These are phyloP conservation scores for Chalcis sispes DNA, from an alignment of 2,888 invertebrate genomes.

Conservation along the genomic window DNA sequence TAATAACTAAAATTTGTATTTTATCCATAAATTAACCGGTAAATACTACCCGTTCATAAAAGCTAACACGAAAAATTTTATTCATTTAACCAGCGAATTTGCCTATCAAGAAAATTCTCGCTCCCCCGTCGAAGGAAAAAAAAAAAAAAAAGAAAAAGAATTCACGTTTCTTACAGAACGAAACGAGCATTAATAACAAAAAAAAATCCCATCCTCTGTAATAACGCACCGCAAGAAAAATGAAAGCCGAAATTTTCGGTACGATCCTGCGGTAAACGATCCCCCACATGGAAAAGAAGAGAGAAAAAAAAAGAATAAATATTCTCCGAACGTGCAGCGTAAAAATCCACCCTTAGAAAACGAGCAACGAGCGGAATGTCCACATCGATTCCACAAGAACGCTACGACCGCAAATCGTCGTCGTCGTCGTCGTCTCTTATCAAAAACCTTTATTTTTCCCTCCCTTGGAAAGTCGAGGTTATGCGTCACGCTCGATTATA, in stretches of 20 bases:
- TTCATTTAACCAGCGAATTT: too few relatives aligned
- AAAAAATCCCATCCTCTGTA: not conserved
- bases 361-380: too few relatives aligned
- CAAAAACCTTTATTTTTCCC: not conserved
- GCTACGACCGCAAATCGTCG: not conserved
- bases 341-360: not conserved
- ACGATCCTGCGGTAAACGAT: too few relatives aligned
- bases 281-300: not conserved
- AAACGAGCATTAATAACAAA: not conserved
- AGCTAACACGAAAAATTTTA: too few relatives aligned
- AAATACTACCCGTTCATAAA: too few relatives aligned
- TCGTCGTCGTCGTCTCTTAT: not conserved
- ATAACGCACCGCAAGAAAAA: too few relatives aligned
- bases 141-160: too few relatives aligned
- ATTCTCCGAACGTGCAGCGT: not conserved
- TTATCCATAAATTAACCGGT: too few relatives aligned
- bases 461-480: conserved; percentile 41
- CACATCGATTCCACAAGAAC: not conserved
- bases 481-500: conserved; percentile 49
- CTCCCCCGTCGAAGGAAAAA: too few relatives aligned
- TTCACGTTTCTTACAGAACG: too few relatives aligned
- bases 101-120: too few relatives aligned
- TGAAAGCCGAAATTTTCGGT: not conserved
- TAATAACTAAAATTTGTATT: too few relatives aligned
- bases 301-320: conserved; percentile 10